Conservation (phyloP, 2,888 invertebrate genomes). For the Eristalis intricaria region DNA sequence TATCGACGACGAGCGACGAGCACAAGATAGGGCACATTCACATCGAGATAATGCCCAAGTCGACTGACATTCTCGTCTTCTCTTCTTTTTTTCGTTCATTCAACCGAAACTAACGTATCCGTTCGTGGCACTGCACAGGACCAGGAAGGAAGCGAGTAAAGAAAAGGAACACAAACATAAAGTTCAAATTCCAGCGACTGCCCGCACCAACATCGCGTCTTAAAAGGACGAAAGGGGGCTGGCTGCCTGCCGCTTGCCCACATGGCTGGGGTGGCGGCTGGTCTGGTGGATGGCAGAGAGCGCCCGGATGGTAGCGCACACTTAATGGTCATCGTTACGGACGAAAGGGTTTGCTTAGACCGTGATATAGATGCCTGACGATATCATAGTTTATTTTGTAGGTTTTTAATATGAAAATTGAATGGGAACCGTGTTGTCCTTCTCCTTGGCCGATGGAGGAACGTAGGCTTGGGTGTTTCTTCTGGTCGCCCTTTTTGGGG, state of each 20-base stretch:
- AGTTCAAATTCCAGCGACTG: neutral
- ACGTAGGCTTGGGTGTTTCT: neutral
- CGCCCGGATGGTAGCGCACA: slow-evolving; percentile 17
- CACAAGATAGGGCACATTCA: slow-evolving; percentile 28
- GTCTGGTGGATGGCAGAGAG: neutral
- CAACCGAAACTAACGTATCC: slow-evolving; percentile 44
- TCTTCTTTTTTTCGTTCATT: slow-evolving; percentile 25
- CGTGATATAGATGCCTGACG: slow-evolving; percentile 31
- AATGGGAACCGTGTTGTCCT: slow-evolving; percentile 37
- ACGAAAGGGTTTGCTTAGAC: slow-evolving; percentile 23
- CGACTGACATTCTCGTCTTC: slow-evolving; percentile 21
- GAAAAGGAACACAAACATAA: slow-evolving; percentile 38
- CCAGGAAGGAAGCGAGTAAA: slow-evolving; percentile 60
- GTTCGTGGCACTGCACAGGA: neutral
- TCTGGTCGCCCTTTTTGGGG: slow-evolving; percentile 4
- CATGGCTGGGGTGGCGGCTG: neutral
- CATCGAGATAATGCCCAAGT: slow-evolving; percentile 55
- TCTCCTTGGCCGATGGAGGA: neutral
- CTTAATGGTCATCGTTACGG: slow-evolving; percentile 66
- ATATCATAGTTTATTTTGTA: slow-evolving; percentile 64
- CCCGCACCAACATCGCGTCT: neutral
- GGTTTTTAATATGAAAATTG: slow-evolving; percentile 68
- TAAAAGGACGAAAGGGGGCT: slow-evolving; percentile 10
- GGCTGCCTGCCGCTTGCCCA: neutral
- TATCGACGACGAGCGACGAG: slow-evolving; percentile 29